phyloP scores from a whole-genome alignment of 2,797 vertebrate species.

The Sphaeramia orbicularis region DNA sequence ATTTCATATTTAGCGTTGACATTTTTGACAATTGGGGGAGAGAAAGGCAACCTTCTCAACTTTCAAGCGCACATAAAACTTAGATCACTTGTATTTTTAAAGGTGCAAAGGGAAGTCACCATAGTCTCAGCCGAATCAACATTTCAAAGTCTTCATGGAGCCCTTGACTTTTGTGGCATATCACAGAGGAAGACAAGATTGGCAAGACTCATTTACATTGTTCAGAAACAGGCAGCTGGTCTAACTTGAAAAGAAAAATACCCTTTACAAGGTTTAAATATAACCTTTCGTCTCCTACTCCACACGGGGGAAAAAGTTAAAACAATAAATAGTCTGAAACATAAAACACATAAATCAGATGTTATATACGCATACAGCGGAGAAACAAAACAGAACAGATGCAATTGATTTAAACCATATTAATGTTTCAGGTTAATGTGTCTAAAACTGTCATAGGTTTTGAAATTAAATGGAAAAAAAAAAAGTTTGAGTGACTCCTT shows the following conservation, averaged over 20 bases:
- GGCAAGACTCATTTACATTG: slow-evolving; percentile 88
- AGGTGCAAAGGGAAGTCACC: slow-evolving; percentile 83
- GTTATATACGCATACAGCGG: slow-evolving; percentile 34
- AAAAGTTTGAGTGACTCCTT: slow-evolving; percentile 91
- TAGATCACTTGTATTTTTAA: slow-evolving; percentile 88
- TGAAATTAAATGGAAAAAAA: slow-evolving; percentile 43
- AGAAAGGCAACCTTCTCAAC: slow-evolving; percentile 86
- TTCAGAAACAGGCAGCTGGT: slow-evolving; percentile 81
- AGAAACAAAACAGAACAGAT: slow-evolving; percentile 39
- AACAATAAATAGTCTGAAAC: slow-evolving; percentile 45
- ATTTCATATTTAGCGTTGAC: slow-evolving; percentile 86
- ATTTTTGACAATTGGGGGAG: slow-evolving; percentile 83
- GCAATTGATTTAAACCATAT: slow-evolving; percentile 12
- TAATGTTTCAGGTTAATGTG: slow-evolving; percentile 16
- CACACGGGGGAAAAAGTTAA: slow-evolving; percentile 13
- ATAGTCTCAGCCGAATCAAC: slow-evolving; percentile 85
- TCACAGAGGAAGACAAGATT: slow-evolving; percentile 83
- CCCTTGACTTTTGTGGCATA: slow-evolving; percentile 85
- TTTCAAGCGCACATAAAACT: slow-evolving; percentile 88
- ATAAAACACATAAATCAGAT: slow-evolving; percentile 58
- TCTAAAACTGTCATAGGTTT: slow-evolving; percentile 40
- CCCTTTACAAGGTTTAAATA: slow-evolving; percentile 70
- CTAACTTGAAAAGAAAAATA: slow-evolving; percentile 68
- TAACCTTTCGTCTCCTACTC: slow-evolving; percentile 71
- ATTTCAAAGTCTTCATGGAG: slow-evolving; percentile 89